These are phyloP conservation scores for Calameuta pallipes DNA, from an alignment of 2,888 invertebrate species.

Conservation along the genomic window DNA sequence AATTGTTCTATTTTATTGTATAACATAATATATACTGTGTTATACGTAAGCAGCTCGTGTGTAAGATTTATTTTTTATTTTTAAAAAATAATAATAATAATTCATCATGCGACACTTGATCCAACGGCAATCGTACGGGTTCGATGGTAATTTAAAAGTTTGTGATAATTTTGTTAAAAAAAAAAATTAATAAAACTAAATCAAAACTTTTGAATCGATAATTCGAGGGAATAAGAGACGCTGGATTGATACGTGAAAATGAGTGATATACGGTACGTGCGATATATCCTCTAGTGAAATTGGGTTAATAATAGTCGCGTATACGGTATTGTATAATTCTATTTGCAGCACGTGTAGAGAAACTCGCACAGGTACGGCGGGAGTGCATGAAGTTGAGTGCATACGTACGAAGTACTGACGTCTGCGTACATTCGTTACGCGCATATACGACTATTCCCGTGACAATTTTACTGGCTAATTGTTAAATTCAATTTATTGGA, in stretches of 20 bases:
- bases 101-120: background rate
- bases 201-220: background rate
- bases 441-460: conserved; percentile 7
- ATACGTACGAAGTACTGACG: conserved; percentile 7
- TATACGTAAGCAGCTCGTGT: background rate
- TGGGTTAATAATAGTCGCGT: conserved; percentile 37
- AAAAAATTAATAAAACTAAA: background rate
- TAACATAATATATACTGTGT: background rate
- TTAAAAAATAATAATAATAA: background rate
- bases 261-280: background rate
- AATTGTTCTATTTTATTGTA: background rate
- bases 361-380: conserved; percentile 4
- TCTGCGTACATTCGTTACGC: background rate
- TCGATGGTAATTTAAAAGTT: background rate
- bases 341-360: conserved; percentile 32
- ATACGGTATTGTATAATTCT: conserved; percentile 45
- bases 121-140: background rate
- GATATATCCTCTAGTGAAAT: background rate
- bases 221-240: background rate
- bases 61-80: background rate
- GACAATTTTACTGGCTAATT: conserved; percentile 39
- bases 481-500: conserved; percentile 48
- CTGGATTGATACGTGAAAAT: background rate
- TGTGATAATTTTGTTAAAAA: background rate
- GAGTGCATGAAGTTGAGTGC: conserved; percentile 3